phyloP scores from a whole-genome alignment of 2,797 vertebrate genomes.

The Chrysocyon brachyurus region DNA sequence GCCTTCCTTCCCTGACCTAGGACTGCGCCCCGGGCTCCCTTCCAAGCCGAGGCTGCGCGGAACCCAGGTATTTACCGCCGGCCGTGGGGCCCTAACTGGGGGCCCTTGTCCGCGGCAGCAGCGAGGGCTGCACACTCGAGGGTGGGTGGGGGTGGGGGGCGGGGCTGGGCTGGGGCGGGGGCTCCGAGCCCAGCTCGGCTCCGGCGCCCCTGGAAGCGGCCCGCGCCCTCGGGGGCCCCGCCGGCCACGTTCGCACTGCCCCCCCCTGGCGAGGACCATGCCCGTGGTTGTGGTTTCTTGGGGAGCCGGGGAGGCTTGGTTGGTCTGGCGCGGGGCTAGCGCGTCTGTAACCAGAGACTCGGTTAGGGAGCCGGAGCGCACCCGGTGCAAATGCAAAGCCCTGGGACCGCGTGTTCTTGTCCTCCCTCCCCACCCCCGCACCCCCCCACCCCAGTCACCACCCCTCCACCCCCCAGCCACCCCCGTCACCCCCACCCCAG shows the following conservation, averaged over 20 bases:
- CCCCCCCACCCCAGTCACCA: no score
- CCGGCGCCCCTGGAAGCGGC: not conserved
- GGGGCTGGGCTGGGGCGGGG: not conserved
- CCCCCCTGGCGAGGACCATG: not conserved
- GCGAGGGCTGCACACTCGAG: not conserved
- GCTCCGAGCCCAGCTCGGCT: not conserved
- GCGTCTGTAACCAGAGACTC: not conserved
- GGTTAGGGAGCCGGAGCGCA: not conserved
- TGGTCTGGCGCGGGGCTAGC: not conserved
- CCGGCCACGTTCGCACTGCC: not conserved
- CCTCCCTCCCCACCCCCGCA: no score
- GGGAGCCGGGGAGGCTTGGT: not conserved
- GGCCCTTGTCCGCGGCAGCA: not conserved
- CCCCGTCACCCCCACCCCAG: no score
- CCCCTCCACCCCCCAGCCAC: no score
- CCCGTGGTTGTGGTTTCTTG: not conserved
- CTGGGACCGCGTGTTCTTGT: not conserved
- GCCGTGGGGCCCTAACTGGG: not conserved
- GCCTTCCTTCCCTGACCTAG: not conserved
- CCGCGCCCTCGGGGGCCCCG: not conserved
- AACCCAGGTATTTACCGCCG: constrained; percentile 34
- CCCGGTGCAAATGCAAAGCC: not conserved
- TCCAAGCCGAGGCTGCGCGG: not conserved
- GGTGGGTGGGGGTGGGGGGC: no score
- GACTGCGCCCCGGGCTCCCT: not conserved